These are phyloP conservation scores for Pithys albifrons DNA, from an alignment of 2,113 vertebrate genomes.

Conservation along the genomic window DNA sequence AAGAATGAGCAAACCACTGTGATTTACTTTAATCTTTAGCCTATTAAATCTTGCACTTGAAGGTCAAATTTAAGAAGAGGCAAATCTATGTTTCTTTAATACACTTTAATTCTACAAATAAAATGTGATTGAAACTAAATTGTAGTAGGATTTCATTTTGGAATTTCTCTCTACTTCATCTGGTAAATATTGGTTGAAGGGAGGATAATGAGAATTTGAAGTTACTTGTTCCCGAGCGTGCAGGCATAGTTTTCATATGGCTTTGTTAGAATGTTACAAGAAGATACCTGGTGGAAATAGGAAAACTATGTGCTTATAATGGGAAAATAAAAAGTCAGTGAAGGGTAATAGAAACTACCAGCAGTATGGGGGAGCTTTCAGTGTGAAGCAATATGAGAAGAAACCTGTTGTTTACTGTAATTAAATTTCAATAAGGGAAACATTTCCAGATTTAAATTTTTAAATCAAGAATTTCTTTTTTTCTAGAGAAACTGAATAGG, in stretches of 20 bases:
- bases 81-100: conserved; percentile 33
- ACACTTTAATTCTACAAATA: conserved; percentile 50
- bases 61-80: conserved; percentile 65
- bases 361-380: not conserved
- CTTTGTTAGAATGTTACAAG: conserved; percentile 35
- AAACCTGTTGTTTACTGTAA: not conserved
- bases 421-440: not conserved
- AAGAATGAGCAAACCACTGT: not conserved
- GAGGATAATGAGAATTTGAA: conserved; percentile 27
- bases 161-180: conserved; percentile 28
- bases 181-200: conserved; percentile 24
- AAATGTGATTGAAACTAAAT: conserved; percentile 29
- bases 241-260: not conserved
- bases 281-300: not conserved
- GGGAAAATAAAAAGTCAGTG: conserved; percentile 1
- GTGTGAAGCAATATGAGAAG: not conserved
- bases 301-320: not conserved
- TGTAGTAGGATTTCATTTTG: not conserved
- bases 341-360: not conserved
- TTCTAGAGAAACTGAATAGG: not conserved
- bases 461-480: not conserved
- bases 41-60: conserved; percentile 61
- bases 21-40: conserved; percentile 23
- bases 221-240: not conserved
- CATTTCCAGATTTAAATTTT: not conserved